Conservation (phyloP, 2,888 invertebrate genomes). For the Fragum fragum region DNA sequence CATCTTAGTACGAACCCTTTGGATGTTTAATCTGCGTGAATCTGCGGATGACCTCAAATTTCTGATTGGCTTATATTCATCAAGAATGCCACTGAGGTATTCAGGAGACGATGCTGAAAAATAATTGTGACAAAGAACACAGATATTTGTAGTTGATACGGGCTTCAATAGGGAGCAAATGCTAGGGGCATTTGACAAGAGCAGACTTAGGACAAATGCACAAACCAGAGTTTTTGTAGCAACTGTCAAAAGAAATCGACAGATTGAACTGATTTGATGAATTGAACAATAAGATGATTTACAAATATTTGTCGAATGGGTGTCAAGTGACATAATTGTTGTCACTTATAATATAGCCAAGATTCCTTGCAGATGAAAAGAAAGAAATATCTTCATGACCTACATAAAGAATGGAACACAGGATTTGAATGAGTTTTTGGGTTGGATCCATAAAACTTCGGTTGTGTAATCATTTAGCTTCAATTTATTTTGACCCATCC, state of each 20-base stretch:
- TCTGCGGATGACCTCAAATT: too few relatives aligned
- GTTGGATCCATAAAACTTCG: neutral
- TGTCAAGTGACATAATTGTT: neutral
- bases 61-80: too few relatives aligned
- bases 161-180: too few relatives aligned
- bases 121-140: too few relatives aligned
- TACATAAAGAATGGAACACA: conserved; percentile 3
- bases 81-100: too few relatives aligned
- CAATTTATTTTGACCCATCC: neutral
- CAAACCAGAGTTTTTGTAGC: neutral
- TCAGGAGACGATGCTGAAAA: too few relatives aligned
- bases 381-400: neutral
- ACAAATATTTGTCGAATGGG: neutral
- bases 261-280: neutral
- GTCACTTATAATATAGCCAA: neutral
- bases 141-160: too few relatives aligned
- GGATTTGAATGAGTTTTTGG: conserved; percentile 14
- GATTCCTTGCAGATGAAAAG: neutral
- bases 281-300: neutral
- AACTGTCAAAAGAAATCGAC: neutral
- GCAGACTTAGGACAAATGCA: neutral
- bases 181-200: conserved; percentile 2
- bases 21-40: too few relatives aligned
- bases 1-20: too few relatives aligned
- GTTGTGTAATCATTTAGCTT: neutral